Conservation (phyloP, 2,113 vertebrate species). For the Tenrec ecaudatus region DNA sequence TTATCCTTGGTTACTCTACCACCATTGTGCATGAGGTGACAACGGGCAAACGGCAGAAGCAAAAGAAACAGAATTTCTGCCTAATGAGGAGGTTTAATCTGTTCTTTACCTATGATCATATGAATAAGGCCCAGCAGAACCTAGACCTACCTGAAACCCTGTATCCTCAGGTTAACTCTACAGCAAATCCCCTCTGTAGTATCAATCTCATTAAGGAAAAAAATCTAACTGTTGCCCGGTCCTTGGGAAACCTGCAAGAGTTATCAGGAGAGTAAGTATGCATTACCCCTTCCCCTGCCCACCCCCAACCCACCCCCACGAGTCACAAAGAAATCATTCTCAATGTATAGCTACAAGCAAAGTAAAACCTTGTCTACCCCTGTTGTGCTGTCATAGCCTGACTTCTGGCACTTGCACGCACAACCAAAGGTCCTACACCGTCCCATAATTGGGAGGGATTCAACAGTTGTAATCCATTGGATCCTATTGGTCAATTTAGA, state of each 20-base stretch:
- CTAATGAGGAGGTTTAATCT: background rate
- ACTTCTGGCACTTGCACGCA: background rate
- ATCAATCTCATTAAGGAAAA: background rate
- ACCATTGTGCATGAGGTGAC: background rate
- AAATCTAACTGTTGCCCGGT: background rate
- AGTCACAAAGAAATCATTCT: background rate
- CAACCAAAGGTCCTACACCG: background rate
- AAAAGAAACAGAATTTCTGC: background rate
- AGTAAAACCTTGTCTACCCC: background rate
- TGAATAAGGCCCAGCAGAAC: background rate
- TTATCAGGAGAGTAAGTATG: slow-evolving; percentile 2
- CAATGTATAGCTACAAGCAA: background rate
- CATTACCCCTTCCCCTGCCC: background rate
- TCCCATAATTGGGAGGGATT: background rate
- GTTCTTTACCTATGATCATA: background rate
- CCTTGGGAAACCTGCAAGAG: background rate
- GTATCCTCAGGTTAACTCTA: background rate
- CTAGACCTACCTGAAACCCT: background rate
- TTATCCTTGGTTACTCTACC: background rate
- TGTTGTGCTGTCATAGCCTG: background rate
- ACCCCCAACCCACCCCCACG: no score
- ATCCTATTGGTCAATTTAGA: background rate
- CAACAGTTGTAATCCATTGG: background rate
- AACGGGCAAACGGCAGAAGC: no score
- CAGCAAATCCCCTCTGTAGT: background rate